Conservation (phyloP, 1,140 invertebrate genomes). For the Eumeta japonica region DNA sequence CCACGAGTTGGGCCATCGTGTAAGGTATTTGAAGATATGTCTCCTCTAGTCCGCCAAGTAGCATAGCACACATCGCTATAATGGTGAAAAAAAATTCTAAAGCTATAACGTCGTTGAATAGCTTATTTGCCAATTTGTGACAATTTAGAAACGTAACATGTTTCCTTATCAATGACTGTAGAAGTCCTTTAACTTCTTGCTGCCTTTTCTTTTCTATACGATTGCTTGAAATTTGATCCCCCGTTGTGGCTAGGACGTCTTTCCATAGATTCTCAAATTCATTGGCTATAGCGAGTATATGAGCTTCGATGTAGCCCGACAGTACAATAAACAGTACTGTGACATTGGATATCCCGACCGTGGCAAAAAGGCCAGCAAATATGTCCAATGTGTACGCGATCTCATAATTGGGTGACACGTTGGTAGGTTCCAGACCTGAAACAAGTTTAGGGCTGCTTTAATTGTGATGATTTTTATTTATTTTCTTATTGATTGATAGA, state of each 20-base stretch:
- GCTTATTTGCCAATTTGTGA: neutral
- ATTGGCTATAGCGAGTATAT: slow-evolving; percentile 13
- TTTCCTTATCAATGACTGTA: neutral
- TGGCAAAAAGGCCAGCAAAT: slow-evolving; percentile 5
- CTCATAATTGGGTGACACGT: slow-evolving; percentile 15
- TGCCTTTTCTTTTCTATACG: no score
- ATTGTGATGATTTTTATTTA: no score
- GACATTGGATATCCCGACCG: slow-evolving; percentile 7
- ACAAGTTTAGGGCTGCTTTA: no score
- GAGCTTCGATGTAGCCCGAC: slow-evolving; percentile 14
- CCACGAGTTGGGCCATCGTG: slow-evolving; percentile 14
- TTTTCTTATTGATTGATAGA: no score
- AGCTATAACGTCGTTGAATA: neutral
- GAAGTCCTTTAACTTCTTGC: no score
- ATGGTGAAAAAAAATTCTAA: neutral
- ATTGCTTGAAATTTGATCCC: neutral
- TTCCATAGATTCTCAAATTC: slow-evolving; percentile 1
- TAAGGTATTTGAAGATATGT: neutral
- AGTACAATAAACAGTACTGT: slow-evolving; percentile 10
- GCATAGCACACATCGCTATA: neutral
- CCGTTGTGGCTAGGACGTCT: slow-evolving; percentile 1
- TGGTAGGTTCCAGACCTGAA: slow-evolving; percentile 15
- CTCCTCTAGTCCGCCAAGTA: neutral
- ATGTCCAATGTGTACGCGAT: slow-evolving; percentile 10
- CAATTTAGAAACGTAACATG: neutral